Base-by-base conservation (phyloP, 2,888 invertebrate species). In the Anodontia alba region DNA sequence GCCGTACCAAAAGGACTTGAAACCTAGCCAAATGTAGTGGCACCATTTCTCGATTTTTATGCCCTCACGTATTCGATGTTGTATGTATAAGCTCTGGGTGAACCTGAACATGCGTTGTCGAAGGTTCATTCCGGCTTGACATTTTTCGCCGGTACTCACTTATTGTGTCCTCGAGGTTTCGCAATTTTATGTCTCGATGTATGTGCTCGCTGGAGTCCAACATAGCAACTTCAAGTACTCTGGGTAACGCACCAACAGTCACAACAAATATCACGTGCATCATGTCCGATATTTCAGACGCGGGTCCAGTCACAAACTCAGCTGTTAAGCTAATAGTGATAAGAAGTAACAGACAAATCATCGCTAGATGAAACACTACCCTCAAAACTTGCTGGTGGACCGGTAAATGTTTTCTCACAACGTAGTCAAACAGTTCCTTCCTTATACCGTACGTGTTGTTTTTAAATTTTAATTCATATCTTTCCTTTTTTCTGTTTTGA, bases 231-330 rank as follows among this genome's bases (percentile, higher is more conserved):
- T 79, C 83, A 10, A 83, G 26, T 0, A 83, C 62, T 36, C 67
- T 38, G 29, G 83, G 83, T 23, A 83, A 33, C 12, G 83, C 79
- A 12, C 82, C 82, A 33, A 82, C 46, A 3, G 46, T 74, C n/a
- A 82, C 38, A n/a, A 82, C 73, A 43, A 82, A 82, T 10, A 82
- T 57, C 26, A 82, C 82, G 49, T 82, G 79, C 76, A 82, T 82
- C 12, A 82, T 73, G 31, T 82, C 82, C 0, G 76, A 76, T 29
- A 82, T 76, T 8, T 71, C 78, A 51, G 66, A 71, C 8, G 36
- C 46, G 17, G 68, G n/a, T 17, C 72, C 73, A 15, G 57, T 36
- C n/a, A 73, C 66, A 33, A 62, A n/a, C 20, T 31, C 71, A 5
- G 49, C 62, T 1, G 77, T 23, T 1, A 81, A 26, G 43, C 76